phyloP scores from a whole-genome alignment of 2,888 invertebrate species.

The Hypolimnas misippus region DNA sequence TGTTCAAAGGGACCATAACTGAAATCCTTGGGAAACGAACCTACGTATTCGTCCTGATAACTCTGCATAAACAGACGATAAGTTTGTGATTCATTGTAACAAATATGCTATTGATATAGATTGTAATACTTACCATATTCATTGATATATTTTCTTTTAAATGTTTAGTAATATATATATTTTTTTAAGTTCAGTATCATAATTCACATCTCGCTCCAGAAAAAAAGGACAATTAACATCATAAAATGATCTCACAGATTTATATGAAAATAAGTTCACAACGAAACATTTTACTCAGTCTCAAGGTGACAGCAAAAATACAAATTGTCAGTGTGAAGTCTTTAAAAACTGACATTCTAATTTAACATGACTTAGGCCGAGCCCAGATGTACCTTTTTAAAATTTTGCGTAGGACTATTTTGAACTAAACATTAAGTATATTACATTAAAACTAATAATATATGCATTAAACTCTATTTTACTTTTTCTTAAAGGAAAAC shows the following conservation, averaged over 20 bases:
- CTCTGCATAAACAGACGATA: slow-evolving; percentile 58
- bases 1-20: slow-evolving; percentile 95
- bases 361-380: neutral
- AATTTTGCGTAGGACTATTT: too few species aligned
- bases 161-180: slow-evolving; percentile 4
- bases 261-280: slow-evolving; percentile 32
- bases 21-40: slow-evolving; percentile 94
- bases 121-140: slow-evolving; percentile 35
- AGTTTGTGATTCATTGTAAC: slow-evolving; percentile 24
- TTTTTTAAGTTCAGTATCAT: slow-evolving; percentile 20
- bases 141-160: slow-evolving; percentile 15
- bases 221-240: slow-evolving; percentile 19
- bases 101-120: slow-evolving; percentile 11
- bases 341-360: neutral
- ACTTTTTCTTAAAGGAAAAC: too few species aligned
- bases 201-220: slow-evolving; percentile 26
- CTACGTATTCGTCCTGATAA: slow-evolving; percentile 85
- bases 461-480: too few species aligned
- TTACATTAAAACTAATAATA: too few species aligned
- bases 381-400: too few species aligned
- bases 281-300: slow-evolving; percentile 29
- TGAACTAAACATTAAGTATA: too few species aligned
- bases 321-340: neutral
- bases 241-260: slow-evolving; percentile 21
- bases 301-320: slow-evolving; percentile 22